Evolutionary conservation across 2,113 vertebrate genomes (phyloP).

Genomic region (Gopherus evgoodei): DNA sequence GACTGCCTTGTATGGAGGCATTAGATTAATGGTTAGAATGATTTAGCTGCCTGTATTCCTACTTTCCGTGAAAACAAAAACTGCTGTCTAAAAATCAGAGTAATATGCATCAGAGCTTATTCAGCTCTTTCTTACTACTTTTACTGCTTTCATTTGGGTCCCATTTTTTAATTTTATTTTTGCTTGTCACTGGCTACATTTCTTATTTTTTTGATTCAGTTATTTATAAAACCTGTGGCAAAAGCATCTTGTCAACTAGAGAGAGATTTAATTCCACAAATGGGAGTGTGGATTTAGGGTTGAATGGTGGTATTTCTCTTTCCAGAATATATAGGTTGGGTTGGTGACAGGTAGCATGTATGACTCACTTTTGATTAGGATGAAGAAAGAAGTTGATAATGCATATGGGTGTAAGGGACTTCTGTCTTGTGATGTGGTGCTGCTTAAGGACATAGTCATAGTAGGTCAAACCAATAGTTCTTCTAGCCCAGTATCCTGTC

Average conservation of each 20-base stretch:
- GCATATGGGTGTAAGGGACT: accelerated
- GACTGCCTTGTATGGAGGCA: neutral
- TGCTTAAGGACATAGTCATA: neutral
- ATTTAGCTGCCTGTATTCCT: neutral
- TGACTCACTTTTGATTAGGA: neutral
- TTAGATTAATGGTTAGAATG: conserved; percentile 7
- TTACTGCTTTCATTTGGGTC: no score
- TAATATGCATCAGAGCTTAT: neutral
- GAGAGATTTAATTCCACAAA: accelerated
- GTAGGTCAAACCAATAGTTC: neutral
- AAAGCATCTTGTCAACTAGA: accelerated
- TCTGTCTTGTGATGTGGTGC: neutral
- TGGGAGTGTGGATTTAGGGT: neutral
- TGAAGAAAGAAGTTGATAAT: neutral
- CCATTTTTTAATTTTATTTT: no score
- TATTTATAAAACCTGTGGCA: neutral
- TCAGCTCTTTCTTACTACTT: neutral
- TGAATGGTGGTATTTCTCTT: neutral
- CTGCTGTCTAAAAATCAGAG: neutral
- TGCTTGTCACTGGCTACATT: accelerated
- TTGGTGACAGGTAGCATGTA: accelerated
- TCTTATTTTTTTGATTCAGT: neutral
- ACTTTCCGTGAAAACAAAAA: neutral
- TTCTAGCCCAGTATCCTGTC: neutral
- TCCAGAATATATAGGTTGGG: accelerated